Conservation (phyloP, 1,140 invertebrate species). For the Stegodyphus mimosarum region DNA sequence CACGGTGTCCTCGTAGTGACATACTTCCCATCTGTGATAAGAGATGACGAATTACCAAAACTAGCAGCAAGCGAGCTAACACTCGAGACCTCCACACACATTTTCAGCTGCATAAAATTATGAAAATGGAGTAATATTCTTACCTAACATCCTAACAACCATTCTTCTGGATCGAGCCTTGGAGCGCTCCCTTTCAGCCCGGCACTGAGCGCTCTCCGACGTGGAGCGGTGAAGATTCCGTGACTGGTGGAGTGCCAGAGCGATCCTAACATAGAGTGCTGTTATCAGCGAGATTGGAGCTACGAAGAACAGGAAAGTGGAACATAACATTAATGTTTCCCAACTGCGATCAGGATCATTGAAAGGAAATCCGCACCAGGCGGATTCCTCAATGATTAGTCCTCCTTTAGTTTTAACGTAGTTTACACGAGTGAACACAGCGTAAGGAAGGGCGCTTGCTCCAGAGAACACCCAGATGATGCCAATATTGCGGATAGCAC, state of each 20-base stretch:
- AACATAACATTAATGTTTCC: slow-evolving; percentile 67
- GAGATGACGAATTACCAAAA: no score
- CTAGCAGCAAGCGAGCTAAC: no score
- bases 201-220: slow-evolving; percentile 38
- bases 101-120: no score
- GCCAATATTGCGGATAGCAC: slow-evolving; percentile 84
- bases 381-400: slow-evolving; percentile 60
- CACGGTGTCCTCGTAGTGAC: no score
- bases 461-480: slow-evolving; percentile 82
- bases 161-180: slow-evolving; percentile 62
- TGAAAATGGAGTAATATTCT: background rate
- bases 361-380: slow-evolving; percentile 67
- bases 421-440: slow-evolving; percentile 68
- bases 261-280: slow-evolving; percentile 64
- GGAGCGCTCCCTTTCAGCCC: slow-evolving; percentile 52
- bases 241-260: slow-evolving; percentile 62
- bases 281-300: slow-evolving; percentile 63
- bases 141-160: slow-evolving; percentile 65
- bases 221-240: slow-evolving; percentile 56
- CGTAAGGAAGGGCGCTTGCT: slow-evolving; percentile 82
- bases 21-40: no score
- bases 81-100: no score
- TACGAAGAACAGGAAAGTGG: slow-evolving; percentile 66
- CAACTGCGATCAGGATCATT: slow-evolving; percentile 63
- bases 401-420: slow-evolving; percentile 58